These are phyloP conservation scores for Catostomus latipinnis DNA, from an alignment of 2,797 vertebrate genomes.

Conservation along the genomic window DNA sequence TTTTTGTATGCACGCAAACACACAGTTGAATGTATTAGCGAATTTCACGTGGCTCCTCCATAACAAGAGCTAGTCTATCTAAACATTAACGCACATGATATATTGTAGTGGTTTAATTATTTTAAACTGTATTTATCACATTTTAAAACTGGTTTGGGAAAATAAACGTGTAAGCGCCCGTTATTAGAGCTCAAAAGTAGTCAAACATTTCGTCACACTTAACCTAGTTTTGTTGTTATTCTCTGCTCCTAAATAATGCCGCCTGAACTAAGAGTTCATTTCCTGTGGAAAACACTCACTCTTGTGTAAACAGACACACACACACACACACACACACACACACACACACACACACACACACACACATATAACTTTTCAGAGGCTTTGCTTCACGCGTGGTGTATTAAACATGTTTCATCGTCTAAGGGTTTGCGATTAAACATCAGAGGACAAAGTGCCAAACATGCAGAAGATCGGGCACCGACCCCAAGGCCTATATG, in stretches of 20 bases:
- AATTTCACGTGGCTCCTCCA: constrained; percentile 15
- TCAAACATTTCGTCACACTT: not conserved
- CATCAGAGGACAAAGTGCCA: not conserved
- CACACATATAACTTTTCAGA: not conserved
- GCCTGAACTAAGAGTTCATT: constrained; percentile 4
- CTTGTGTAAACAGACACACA: not conserved
- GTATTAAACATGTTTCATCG: not conserved
- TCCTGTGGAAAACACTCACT: constrained; percentile 8
- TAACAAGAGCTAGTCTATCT: not conserved
- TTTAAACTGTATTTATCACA: not conserved
- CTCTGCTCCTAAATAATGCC: not conserved
- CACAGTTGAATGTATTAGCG: too few relatives aligned
- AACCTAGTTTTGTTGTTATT: constrained; percentile 1
- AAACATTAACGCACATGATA: not conserved
- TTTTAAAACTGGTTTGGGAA: not conserved
- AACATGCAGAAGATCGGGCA: constrained; percentile 30
- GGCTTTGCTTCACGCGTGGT: not conserved
- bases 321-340: too few relatives aligned
- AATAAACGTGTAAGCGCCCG: not conserved
- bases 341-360: too few relatives aligned
- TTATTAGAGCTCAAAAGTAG: not conserved
- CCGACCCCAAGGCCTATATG: constrained; percentile 35
- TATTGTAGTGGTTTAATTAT: not conserved
- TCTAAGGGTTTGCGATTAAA: not conserved
- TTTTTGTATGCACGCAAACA: not conserved